A percentile compares a stretch with the other conserved stretches of the same genome.
Evolutionary conservation across 1,140 invertebrate genomes (phyloP).

Genomic region (Coelopa frigida): DNA sequence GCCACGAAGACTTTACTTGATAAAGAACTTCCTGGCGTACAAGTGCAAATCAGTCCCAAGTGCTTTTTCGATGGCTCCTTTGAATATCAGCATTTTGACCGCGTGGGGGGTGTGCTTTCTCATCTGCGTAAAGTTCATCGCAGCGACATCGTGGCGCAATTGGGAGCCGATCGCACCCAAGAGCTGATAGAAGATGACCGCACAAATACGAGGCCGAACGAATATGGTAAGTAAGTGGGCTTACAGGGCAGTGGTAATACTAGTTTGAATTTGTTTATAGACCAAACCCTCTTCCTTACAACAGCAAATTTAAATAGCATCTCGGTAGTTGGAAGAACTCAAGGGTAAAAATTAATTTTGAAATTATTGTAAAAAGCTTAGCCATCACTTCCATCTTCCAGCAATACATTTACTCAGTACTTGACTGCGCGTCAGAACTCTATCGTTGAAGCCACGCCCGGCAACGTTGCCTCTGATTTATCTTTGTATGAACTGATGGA

Average conservation of each 20-base stretch:
- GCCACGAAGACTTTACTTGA: slow-evolving; percentile 26
- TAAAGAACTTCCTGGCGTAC: slow-evolving; percentile 24
- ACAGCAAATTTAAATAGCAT: slow-evolving; percentile 10
- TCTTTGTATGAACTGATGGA: slow-evolving; percentile 39
- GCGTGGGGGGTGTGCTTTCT: slow-evolving; percentile 62
- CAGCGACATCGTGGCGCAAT: slow-evolving; percentile 45
- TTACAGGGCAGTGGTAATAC: too few relatives aligned
- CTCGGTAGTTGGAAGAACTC: slow-evolving; percentile 10
- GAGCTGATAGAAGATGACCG: slow-evolving; percentile 41
- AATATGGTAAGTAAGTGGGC: too few relatives aligned
- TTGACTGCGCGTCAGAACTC: slow-evolving; percentile 21
- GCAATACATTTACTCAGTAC: slow-evolving; percentile 30
- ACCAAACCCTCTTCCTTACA: slow-evolving; percentile 14
- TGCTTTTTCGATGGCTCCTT: slow-evolving; percentile 57
- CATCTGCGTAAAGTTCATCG: slow-evolving; percentile 59
- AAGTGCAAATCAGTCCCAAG: slow-evolving; percentile 23
- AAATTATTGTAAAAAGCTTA: too few relatives aligned
- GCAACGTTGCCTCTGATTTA: slow-evolving; percentile 21
- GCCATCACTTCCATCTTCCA: background rate
- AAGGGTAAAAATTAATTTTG: too few relatives aligned
- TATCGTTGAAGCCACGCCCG: slow-evolving; percentile 16
- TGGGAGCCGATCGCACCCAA: slow-evolving; percentile 47
- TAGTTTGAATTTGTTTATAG: slow-evolving; percentile 7
- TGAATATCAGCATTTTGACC: slow-evolving; percentile 59
- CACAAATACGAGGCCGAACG: too few relatives aligned